These are phyloP conservation scores for Eristalis arbustorum DNA, from an alignment of 2,888 invertebrate genomes.

Conservation along the genomic window DNA sequence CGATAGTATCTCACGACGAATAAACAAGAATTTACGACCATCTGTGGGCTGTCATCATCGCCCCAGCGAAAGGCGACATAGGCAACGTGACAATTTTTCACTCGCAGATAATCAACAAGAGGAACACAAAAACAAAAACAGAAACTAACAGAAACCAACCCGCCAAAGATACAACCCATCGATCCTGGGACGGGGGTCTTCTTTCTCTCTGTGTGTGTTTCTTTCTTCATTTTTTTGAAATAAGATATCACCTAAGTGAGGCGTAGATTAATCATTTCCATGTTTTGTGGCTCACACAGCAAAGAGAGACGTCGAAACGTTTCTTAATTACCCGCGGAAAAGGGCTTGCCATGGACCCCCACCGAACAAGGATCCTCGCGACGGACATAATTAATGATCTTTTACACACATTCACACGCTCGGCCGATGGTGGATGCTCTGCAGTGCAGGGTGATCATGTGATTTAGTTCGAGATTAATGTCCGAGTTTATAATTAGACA, in stretches of 20 bases:
- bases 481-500: conserved; percentile 69
- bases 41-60: conserved; percentile 62
- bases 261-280: conserved; percentile 63
- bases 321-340: conserved; percentile 64
- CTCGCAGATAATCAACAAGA: conserved; percentile 63
- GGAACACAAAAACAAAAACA: conserved; percentile 24
- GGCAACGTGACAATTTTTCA: conserved; percentile 65
- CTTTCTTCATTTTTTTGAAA: conserved; percentile 41
- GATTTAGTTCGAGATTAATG: conserved; percentile 64
- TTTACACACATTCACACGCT: conserved; percentile 11
- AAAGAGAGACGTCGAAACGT: conserved; percentile 39
- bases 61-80: conserved; percentile 37
- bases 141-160: too few species aligned
- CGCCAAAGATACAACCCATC: not conserved
- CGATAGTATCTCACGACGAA: conserved; percentile 59
- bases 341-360: conserved; percentile 62
- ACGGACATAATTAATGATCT: conserved; percentile 59
- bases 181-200: not conserved
- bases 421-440: not conserved
- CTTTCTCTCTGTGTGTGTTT: not conserved
- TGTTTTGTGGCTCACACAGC: conserved; percentile 22
- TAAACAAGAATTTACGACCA: conserved; percentile 61
- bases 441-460: conserved; percentile 55
- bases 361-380: conserved; percentile 42
- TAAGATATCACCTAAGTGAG: conserved; percentile 63